Percentiles rank a stretch among this genome's conserved stretches.
These are phyloP conservation scores for Stenotaenia linearis DNA, from an alignment of 2,888 invertebrate genomes.

Conservation along the genomic window DNA sequence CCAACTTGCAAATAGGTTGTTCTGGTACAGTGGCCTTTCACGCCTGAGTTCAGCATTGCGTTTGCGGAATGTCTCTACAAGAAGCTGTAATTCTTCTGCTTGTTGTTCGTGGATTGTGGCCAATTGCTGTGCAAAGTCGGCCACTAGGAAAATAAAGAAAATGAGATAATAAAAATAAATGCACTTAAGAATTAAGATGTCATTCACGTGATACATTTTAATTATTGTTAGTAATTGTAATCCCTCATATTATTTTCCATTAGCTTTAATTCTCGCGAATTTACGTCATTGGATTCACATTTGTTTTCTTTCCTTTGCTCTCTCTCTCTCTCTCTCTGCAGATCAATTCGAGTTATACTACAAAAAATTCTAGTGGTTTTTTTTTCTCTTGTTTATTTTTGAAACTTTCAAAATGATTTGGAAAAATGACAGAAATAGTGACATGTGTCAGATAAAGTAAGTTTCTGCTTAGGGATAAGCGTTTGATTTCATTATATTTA, in stretches of 20 bases:
- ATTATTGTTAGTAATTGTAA: neutral
- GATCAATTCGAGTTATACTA: too few species aligned
- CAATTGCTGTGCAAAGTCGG: slow-evolving; percentile 84
- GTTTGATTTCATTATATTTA: too few species aligned
- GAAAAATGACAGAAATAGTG: too few species aligned
- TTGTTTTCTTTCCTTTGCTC: too few species aligned
- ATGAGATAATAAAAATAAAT: neutral
- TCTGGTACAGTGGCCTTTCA: slow-evolving; percentile 73
- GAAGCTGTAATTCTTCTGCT: slow-evolving; percentile 74
- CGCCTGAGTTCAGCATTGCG: slow-evolving; percentile 77
- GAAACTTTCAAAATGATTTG: too few species aligned
- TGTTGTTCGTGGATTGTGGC: slow-evolving; percentile 84
- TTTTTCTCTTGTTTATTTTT: too few species aligned
- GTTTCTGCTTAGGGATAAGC: too few species aligned
- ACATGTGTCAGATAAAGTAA: too few species aligned
- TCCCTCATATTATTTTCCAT: neutral
- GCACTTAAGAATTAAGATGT: neutral
- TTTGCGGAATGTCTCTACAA: slow-evolving; percentile 80
- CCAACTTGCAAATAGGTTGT: slow-evolving; percentile 82
- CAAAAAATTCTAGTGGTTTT: too few species aligned
- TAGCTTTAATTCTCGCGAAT: neutral
- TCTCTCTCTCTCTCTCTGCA: too few species aligned
- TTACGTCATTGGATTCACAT: neutral
- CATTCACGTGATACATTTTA: neutral
- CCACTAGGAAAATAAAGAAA: slow-evolving; percentile 58